Conservation (phyloP, 1,140 invertebrate genomes). For the Pentalonia nigronervosa region DNA sequence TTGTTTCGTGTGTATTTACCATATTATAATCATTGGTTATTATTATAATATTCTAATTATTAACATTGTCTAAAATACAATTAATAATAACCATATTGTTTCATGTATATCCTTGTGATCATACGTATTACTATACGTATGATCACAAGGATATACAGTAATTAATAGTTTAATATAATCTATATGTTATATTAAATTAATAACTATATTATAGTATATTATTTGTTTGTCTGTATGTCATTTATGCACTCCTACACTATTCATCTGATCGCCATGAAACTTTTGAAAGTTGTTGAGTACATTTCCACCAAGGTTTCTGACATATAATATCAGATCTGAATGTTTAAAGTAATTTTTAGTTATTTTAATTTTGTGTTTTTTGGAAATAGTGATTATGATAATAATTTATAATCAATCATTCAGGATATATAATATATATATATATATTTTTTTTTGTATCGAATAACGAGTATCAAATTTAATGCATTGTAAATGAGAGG, state of each 20-base stretch:
- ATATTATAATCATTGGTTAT: neutral
- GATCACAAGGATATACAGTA: no score
- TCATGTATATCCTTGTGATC: neutral
- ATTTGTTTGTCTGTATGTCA: no score
- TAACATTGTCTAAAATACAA: neutral
- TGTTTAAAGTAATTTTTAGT: neutral
- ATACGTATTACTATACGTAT: no score
- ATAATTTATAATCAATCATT: conserved; percentile 30
- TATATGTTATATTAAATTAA: no score
- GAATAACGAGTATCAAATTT: neutral
- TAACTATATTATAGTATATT: no score
- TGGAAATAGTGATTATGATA: neutral
- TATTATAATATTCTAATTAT: neutral
- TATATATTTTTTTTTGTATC: neutral
- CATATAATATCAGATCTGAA: no score
- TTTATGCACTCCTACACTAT: no score
- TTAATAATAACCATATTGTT: neutral
- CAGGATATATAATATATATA: neutral
- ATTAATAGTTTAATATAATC: no score
- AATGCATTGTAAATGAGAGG: conserved; percentile 30
- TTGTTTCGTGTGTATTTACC: neutral
- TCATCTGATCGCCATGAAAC: no score
- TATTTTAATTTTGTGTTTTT: neutral
- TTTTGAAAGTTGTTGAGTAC: no score
- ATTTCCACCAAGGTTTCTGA: no score